These are phyloP conservation scores for Nebria ingens DNA, from an alignment of 1,140 invertebrate species.

Conservation along the genomic window DNA sequence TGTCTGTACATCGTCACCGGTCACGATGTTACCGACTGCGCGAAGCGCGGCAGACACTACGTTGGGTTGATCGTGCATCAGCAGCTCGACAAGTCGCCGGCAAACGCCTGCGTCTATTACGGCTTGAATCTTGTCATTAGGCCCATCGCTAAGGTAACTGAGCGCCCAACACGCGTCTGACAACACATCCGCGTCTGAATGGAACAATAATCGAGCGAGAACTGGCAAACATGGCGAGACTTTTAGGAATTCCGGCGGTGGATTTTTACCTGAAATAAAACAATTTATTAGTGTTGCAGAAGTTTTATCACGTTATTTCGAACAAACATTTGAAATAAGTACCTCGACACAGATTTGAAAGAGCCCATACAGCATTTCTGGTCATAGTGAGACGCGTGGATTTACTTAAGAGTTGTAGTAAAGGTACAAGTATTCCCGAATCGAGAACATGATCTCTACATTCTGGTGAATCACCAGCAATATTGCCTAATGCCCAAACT, in stretches of 20 bases:
- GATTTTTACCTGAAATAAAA: constrained; percentile 62
- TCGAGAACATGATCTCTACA: constrained; percentile 86
- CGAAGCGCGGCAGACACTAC: constrained; percentile 92
- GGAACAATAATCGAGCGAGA: constrained; percentile 76
- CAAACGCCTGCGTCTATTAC: constrained; percentile 96
- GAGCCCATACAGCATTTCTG: constrained; percentile 94
- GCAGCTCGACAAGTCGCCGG: constrained; percentile 82
- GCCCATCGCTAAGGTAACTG: constrained; percentile 89
- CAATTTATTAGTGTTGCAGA: neutral
- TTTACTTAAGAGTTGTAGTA: constrained; percentile 80
- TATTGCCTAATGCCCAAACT: constrained; percentile 94
- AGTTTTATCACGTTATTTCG: no score
- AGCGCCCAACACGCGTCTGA: constrained; percentile 94
- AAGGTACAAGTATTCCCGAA: constrained; percentile 72
- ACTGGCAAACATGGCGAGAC: constrained; percentile 77
- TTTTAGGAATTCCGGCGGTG: constrained; percentile 86
- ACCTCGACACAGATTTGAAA: constrained; percentile 89
- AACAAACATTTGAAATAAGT: no score
- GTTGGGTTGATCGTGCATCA: constrained; percentile 82
- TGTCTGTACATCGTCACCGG: constrained; percentile 94
- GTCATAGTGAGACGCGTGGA: constrained; percentile 80
- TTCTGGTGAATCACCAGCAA: constrained; percentile 89
- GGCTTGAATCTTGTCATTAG: constrained; percentile 96
- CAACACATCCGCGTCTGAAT: constrained; percentile 83
- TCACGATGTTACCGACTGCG: constrained; percentile 96